These are phyloP conservation scores for Limnephilus auricula DNA, from an alignment of 2,888 invertebrate species.

Conservation along the genomic window DNA sequence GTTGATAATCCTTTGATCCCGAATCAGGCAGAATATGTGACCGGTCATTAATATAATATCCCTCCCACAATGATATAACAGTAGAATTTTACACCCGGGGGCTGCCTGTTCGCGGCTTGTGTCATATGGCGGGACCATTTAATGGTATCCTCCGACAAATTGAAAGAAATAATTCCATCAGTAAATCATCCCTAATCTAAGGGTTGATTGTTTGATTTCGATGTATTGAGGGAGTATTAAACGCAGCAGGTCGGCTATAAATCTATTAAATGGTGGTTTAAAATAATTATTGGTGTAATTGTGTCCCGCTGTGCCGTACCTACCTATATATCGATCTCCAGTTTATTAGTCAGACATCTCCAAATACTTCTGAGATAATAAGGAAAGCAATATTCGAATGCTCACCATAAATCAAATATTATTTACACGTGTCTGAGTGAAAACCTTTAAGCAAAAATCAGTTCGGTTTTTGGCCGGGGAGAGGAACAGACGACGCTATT, in stretches of 20 bases:
- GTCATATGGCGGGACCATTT: constrained; percentile 40
- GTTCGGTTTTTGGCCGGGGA: no score
- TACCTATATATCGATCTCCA: no score
- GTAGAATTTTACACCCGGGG: background rate
- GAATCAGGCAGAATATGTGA: constrained; percentile 31
- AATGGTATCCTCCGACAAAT: constrained; percentile 14
- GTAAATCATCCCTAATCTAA: constrained; percentile 41
- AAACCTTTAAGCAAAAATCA: no score
- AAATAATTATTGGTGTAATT: background rate
- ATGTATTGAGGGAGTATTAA: background rate
- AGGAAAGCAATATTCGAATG: no score
- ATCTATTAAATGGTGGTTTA: background rate
- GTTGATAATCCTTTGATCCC: constrained; percentile 1
- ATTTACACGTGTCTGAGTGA: no score
- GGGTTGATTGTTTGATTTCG: constrained; percentile 15
- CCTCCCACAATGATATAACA: background rate
- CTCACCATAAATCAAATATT: no score
- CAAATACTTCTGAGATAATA: no score
- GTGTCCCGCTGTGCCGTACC: background rate
- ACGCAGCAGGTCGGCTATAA: background rate
- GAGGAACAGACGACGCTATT: no score
- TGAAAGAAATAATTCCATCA: constrained; percentile 35
- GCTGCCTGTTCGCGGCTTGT: background rate
- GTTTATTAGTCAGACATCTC: no score
- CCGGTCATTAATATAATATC: constrained; percentile 29